Evolutionary conservation across 2,113 vertebrate genomes (phyloP).

Genomic region (Pluvianellus socialis): DNA sequence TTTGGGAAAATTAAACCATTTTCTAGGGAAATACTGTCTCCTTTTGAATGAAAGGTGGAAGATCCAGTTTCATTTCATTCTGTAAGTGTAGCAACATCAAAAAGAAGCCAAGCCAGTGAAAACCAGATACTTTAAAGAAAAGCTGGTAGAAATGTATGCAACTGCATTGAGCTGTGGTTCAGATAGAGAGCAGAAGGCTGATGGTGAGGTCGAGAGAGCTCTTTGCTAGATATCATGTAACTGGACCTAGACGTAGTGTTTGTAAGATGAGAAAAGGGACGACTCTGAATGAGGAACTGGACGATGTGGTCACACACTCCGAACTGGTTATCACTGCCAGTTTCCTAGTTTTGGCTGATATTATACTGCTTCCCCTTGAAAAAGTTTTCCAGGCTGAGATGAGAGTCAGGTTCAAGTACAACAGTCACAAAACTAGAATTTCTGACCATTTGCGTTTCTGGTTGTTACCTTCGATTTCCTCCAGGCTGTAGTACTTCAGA

Average conservation of each 20-base stretch:
- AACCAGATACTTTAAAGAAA: not conserved
- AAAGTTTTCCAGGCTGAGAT: not conserved
- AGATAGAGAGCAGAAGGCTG: not conserved
- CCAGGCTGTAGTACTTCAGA: not conserved
- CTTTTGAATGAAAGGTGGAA: not conserved
- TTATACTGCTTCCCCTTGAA: not conserved
- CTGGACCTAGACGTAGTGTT: fast-evolving
- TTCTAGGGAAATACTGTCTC: not conserved
- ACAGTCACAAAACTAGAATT: not conserved
- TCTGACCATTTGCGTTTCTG: not conserved
- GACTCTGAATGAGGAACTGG: not conserved
- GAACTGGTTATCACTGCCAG: not conserved
- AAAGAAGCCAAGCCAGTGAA: not conserved
- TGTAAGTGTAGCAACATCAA: not conserved
- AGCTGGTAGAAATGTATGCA: not conserved
- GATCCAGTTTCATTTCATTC: not conserved
- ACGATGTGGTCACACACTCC: not conserved
- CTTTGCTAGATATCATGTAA: not conserved
- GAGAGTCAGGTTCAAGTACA: not conserved
- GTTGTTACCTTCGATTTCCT: not conserved
- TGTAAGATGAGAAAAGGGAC: not conserved
- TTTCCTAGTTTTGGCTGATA: not conserved
- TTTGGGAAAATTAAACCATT: not conserved
- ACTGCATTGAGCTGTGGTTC: not conserved
- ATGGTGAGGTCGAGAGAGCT: not conserved